Conservation (phyloP, 2,888 invertebrate species). For the Coremacera marginata region DNA sequence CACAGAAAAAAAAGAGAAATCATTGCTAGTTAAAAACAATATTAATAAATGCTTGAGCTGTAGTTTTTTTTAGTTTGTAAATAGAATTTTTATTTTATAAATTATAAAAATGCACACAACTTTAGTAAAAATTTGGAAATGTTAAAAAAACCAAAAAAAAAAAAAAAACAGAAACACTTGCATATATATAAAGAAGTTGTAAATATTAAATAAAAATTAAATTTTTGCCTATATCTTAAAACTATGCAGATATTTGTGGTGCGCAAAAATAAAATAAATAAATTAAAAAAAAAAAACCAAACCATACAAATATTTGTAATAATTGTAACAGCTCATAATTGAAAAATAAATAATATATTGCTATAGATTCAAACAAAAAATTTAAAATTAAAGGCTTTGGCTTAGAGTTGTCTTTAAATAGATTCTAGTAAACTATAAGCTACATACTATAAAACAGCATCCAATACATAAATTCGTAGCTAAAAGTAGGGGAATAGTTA, state of each 20-base stretch:
- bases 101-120: not conserved
- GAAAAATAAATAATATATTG: too few relatives aligned
- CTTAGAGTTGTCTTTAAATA: not conserved
- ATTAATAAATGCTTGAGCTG: not conserved
- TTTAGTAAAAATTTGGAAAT: not conserved
- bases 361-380: not conserved
- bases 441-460: not conserved
- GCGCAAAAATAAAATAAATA: not conserved
- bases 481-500: not conserved
- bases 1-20: too few relatives aligned
- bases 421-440: not conserved
- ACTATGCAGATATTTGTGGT: too few relatives aligned
- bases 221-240: too few relatives aligned
- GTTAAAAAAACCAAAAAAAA: too few relatives aligned
- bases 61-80: not conserved
- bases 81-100: not conserved
- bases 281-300: not conserved
- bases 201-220: too few relatives aligned
- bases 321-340: not conserved
- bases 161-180: too few relatives aligned
- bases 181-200: too few relatives aligned
- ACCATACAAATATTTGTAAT: not conserved
- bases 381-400: not conserved
- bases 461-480: not conserved
- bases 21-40: not conserved